Base-by-base conservation (phyloP, 2,797 vertebrate genomes). In the Molossus molossus region DNA sequence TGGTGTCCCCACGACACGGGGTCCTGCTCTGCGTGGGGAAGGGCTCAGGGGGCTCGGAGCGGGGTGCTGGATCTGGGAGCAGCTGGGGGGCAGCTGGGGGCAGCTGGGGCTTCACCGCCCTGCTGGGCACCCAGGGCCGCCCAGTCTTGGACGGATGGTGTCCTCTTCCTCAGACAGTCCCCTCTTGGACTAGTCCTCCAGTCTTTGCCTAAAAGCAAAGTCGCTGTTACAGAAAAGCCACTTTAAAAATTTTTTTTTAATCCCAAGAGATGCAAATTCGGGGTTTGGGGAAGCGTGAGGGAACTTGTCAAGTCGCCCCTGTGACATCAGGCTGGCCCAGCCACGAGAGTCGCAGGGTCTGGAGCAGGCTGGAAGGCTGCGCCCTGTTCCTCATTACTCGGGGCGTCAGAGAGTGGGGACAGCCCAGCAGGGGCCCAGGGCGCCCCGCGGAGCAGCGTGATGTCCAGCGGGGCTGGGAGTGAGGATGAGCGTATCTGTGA, bases 231-330 rank as follows among this genome's bases (percentile, higher is more conserved):
- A 9, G 29, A 77, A 57, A n/a, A 80, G 48, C 79, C 10, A 67
- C 7, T 57, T 29, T n/a, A 5, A 6, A 45, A 45, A 45, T 27
- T 27, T 27, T 82, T 90, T 87, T 90, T 33, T 53, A 53, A 75
- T 83, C n/a, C 79, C 17, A 55, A 69, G 33, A 83, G 58, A 80
- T 80, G 33, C 25, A 76, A 45, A 96, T 81, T 37, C 64, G 75
- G 50, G 77, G 33, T 76, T 84, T 85, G 64, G 73, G 84, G 20
- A 58, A 23, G n/a, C 81, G 37, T 29, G 27, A 60, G 14, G 88
- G 77, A 65, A 18, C 27, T 55, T 13, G 6, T 45, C 9, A 60
- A 40, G n/a, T 53, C 55, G 17, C 20, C 27, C 0, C 12, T 5
- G 1, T 60, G 58, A 72, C 8, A 21, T 57, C 64, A 89, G 67